Percentiles rank a stretch among this genome's conserved stretches.
Conservation (phyloP, 2,888 invertebrate species). For the Coelinius sp. region DNA sequence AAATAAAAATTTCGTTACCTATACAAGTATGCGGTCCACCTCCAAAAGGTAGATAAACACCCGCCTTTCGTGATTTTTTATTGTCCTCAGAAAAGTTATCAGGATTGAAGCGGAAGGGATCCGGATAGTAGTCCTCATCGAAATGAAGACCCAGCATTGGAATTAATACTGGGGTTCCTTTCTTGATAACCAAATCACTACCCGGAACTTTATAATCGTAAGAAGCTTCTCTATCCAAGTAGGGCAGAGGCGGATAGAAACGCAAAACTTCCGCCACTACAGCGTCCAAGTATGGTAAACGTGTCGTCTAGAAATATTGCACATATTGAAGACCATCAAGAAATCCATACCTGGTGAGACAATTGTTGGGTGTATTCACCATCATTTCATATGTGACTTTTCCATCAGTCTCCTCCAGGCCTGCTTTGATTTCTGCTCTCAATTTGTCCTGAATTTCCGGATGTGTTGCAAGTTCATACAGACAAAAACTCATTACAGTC, state of each 20-base stretch:
- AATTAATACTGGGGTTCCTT: slow-evolving; percentile 64
- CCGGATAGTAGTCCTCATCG: slow-evolving; percentile 65
- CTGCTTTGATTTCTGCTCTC: slow-evolving; percentile 52
- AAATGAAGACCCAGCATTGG: slow-evolving; percentile 65
- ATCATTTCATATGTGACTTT: slow-evolving; percentile 61
- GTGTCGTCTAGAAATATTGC: slow-evolving; percentile 42
- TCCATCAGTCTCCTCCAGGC: slow-evolving; percentile 48
- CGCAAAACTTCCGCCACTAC: slow-evolving; percentile 67
- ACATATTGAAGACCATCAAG: not conserved
- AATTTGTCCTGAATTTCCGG: slow-evolving; percentile 53
- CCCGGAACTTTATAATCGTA: slow-evolving; percentile 58
- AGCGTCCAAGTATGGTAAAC: slow-evolving; percentile 59
- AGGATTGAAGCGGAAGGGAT: slow-evolving; percentile 69
- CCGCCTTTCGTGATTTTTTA: slow-evolving; percentile 56
- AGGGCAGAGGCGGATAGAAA: slow-evolving; percentile 65
- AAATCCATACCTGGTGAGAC: not conserved
- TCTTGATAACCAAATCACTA: slow-evolving; percentile 55
- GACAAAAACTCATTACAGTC: slow-evolving; percentile 50
- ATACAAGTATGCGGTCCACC: slow-evolving; percentile 66
- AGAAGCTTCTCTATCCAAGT: slow-evolving; percentile 56
- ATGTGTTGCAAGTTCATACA: slow-evolving; percentile 58
- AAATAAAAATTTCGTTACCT: slow-evolving; percentile 53
- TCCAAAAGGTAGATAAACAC: slow-evolving; percentile 64
- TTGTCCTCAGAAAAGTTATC: slow-evolving; percentile 66
- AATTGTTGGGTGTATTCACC: not conserved